These are phyloP conservation scores for Synchiropus splendidus DNA, from an alignment of 2,113 vertebrate species.

Conservation along the genomic window DNA sequence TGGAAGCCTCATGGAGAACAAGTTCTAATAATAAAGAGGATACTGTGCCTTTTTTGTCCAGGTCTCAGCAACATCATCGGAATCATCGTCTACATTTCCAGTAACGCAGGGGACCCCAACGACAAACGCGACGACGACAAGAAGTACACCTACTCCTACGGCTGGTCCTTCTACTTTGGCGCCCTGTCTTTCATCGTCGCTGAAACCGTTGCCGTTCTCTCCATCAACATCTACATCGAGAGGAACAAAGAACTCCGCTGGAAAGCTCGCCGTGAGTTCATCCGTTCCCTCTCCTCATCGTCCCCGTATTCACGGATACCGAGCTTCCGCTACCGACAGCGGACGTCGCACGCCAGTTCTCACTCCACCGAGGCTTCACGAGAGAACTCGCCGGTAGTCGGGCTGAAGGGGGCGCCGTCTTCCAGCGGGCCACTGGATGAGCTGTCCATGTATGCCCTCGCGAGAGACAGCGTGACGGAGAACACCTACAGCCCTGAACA, in stretches of 20 bases:
- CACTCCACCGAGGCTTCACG: constrained; percentile 86
- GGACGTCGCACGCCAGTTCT: constrained; percentile 85
- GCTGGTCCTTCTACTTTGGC: constrained; percentile 98
- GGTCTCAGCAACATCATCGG: constrained; percentile 98
- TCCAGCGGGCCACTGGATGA: constrained; percentile 78
- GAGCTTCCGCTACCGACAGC: constrained; percentile 84
- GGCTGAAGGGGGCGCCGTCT: constrained; percentile 76
- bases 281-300: constrained; percentile 81
- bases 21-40: too few relatives aligned
- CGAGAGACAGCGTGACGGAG: constrained; percentile 78
- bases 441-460: constrained; percentile 92
- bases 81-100: constrained; percentile 98
- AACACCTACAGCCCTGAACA: constrained; percentile 87
- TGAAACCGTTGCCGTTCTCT: constrained; percentile 89
- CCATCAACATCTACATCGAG: constrained; percentile 98
- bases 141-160: constrained; percentile 93
- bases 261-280: constrained; percentile 81
- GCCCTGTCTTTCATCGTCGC: constrained; percentile 96
- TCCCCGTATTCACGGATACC: constrained; percentile 95
- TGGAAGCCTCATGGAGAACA: too few relatives aligned
- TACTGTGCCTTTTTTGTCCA: constrained; percentile 36
- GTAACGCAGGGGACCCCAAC: constrained; percentile 90
- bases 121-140: constrained; percentile 94
- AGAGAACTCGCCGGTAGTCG: constrained; percentile 75
- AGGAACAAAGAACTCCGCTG: constrained; percentile 89